Conservation (phyloP, 2,797 vertebrate species). For the Selene dorsalis region DNA sequence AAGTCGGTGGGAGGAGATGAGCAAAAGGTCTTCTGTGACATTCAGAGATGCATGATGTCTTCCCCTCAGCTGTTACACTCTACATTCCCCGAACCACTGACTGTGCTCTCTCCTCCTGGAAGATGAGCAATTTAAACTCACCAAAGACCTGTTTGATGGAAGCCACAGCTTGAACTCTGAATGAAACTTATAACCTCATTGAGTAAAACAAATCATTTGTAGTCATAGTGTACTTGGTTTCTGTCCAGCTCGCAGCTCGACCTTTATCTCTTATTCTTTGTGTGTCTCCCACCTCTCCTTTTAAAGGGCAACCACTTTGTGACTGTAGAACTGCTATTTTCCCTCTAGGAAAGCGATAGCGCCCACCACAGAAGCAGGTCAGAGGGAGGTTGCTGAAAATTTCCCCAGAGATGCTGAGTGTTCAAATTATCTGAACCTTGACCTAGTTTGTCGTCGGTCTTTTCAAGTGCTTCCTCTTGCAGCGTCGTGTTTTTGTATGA, state of each 20-base stretch:
- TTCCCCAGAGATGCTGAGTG: slow-evolving; percentile 51
- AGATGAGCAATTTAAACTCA: slow-evolving; percentile 15
- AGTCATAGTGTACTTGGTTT: slow-evolving; percentile 26
- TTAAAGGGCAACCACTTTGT: slow-evolving; percentile 46
- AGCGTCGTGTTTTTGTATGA: slow-evolving; percentile 54
- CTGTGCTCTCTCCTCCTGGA: slow-evolving; percentile 38
- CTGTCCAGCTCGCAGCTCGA: slow-evolving; percentile 21
- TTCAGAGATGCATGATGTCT: slow-evolving; percentile 57
- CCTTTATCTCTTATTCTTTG: slow-evolving; percentile 41
- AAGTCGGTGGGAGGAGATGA: slow-evolving; percentile 66
- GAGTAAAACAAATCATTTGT: slow-evolving; percentile 20
- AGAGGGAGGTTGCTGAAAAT: slow-evolving; percentile 47
- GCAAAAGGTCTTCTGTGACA: slow-evolving; percentile 59
- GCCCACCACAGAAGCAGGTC: slow-evolving; percentile 44
- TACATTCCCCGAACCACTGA: slow-evolving; percentile 60
- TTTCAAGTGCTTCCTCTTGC: slow-evolving; percentile 40
- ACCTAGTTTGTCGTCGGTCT: slow-evolving; percentile 63
- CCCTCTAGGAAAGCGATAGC: slow-evolving; percentile 38
- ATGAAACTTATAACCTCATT: neutral
- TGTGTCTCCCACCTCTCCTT: slow-evolving; percentile 17
- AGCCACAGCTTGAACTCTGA: slow-evolving; percentile 4
- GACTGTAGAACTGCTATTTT: slow-evolving; percentile 23
- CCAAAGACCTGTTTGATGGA: neutral
- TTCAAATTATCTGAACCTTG: slow-evolving; percentile 67
- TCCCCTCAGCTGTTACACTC: slow-evolving; percentile 59